Evolutionary conservation across 2,888 invertebrate genomes (phyloP), one percentile per base, ranked within the genome.

Genomic region (Latrodectus hesperus): DNA sequence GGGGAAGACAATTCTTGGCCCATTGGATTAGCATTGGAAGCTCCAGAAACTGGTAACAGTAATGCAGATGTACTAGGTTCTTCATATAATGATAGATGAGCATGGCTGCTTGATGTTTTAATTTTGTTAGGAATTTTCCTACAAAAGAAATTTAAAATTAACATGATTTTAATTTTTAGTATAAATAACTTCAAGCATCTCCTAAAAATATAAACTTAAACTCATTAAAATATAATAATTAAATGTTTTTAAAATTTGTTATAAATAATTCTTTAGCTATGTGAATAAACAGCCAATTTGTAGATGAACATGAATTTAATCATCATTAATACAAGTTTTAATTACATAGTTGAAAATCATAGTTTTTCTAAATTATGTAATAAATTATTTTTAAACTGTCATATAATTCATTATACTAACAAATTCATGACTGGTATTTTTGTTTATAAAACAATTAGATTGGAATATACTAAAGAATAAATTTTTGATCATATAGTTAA

Each of bases 1-100:
- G 88, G 88, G 78, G 84, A 88, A 88, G 88, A 88, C 80, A 88
- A 74, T 84, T 88, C 88, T 84, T 88, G 88, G 76, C 88, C 88
- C 72, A 74, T 71, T 64, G 88, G 79, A 64, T 74, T 10, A 75
- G 74, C 71, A 84, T 83, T 84, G 76, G 88, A 84, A 80, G 84
- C 71, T 80, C 88, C 88, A 88, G 80, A 80, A 16, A 67, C 79
- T 70, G 88, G 88, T 74, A 87, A 74, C 71, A 88, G 78, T 68
- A 88, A 78, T 55, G 78, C 84, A 70, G 87, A 84, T 80, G 89
- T 81, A 83, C 71, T 84, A 71, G 80, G 87, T 38, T 87, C 89
- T 73, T 87, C 87, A 60, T 87, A 89, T 49, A 84, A 77, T 55
- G 86, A 87, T 65, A 89, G 77, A 81, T 89, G 89, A 81, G 88